A percentile compares a stretch with the other conserved stretches of the same genome.
Conservation (phyloP, 30 jellyfish, hydroid and myxozoan genomes). For the Chrysaora quinquecirrha region DNA sequence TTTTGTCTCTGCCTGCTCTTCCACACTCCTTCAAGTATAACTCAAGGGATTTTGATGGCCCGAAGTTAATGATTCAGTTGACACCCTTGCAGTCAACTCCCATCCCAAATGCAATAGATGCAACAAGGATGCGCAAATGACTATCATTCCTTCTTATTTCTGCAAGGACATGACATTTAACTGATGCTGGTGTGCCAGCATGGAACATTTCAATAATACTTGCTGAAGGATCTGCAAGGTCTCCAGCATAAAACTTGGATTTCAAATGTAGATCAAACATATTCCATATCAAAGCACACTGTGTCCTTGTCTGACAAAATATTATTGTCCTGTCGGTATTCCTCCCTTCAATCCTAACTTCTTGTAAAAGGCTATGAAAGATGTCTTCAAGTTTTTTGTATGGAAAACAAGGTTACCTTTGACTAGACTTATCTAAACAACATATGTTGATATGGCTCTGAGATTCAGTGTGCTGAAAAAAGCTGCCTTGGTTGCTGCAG, state of each 20-base stretch:
- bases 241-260: not conserved
- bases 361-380: too few relatives aligned
- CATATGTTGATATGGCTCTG: not conserved
- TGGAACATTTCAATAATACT: not conserved
- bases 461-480: not conserved
- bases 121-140: not conserved
- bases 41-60: not conserved
- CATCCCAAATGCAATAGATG: not conserved
- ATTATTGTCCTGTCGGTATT: slow-evolving; percentile 16
- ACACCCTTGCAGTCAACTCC: not conserved
- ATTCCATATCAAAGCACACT: not conserved
- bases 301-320: slow-evolving; percentile 10
- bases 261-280: too few relatives aligned
- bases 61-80: not conserved
- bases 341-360: not conserved
- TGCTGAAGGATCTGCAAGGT: not conserved
- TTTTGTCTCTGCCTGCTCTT: not conserved
- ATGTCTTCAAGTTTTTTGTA: too few relatives aligned
- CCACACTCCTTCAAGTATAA: not conserved
- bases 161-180: not conserved
- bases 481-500: not conserved
- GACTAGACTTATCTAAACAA: not conserved
- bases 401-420: not conserved
- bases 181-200: not conserved
- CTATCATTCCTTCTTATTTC: not conserved